These are phyloP conservation scores for Rhipidura dahli DNA, from an alignment of 2,113 vertebrate genomes.

Conservation along the genomic window DNA sequence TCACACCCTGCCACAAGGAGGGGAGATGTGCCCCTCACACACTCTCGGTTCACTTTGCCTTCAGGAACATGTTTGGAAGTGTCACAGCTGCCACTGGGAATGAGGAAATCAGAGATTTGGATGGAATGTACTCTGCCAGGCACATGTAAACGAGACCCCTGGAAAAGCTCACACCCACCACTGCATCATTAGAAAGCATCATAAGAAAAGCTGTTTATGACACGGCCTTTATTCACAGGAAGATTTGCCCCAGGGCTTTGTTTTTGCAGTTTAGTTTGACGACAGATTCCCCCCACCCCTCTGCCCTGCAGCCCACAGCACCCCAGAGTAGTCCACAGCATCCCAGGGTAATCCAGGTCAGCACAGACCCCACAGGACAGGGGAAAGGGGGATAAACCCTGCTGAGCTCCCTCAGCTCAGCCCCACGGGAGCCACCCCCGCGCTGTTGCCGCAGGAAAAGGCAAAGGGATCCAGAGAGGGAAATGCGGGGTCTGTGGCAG, in stretches of 20 bases:
- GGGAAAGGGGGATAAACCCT: background rate
- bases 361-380: background rate
- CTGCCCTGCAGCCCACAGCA: background rate
- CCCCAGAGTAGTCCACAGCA: background rate
- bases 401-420: background rate
- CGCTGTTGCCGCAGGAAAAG: accelerated
- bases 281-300: background rate
- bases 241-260: background rate
- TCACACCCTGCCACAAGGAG: background rate
- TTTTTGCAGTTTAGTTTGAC: background rate
- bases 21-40: background rate
- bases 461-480: background rate
- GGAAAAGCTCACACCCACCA: conserved; percentile 49
- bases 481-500: background rate
- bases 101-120: background rate
- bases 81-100: background rate
- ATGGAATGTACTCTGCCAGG: background rate
- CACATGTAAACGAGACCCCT: conserved; percentile 17
- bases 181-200: conserved; percentile 20
- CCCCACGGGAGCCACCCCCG: accelerated
- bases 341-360: background rate
- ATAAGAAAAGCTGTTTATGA: conserved; percentile 33
- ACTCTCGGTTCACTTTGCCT: background rate
- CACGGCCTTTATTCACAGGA: conserved; percentile 33
- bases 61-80: background rate